phyloP scores from a whole-genome alignment of 1,140 invertebrate species.

The Procambarus virginalis region DNA sequence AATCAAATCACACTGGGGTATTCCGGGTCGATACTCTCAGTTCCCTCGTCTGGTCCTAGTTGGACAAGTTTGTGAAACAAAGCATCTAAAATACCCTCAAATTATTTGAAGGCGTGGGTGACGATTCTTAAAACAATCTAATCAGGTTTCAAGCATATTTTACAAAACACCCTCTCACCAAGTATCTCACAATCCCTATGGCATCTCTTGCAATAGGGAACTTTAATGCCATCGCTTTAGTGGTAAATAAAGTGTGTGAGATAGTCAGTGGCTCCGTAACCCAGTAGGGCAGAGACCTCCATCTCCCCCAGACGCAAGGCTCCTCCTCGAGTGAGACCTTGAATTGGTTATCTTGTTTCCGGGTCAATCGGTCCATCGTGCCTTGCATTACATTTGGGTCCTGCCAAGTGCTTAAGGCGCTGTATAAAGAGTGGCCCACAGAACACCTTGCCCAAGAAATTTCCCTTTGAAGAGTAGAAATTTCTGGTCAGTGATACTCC shows the following conservation, averaged over 20 bases:
- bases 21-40: neutral
- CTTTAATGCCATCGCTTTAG: neutral
- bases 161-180: neutral
- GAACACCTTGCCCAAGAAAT: neutral
- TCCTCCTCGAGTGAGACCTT: constrained; percentile 10
- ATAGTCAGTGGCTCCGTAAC: neutral
- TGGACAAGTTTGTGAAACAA: neutral
- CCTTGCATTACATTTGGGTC: constrained; percentile 21
- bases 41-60: neutral
- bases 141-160: neutral
- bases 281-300: constrained; percentile 20
- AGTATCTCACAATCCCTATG: neutral
- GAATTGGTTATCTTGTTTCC: neutral
- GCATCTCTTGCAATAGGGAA: constrained; percentile 23
- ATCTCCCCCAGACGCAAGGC: constrained; percentile 41
- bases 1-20: neutral
- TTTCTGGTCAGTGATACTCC: neutral
- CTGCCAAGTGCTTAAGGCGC: constrained; percentile 28
- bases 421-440: constrained; percentile 26
- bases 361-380: constrained; percentile 3
- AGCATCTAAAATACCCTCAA: neutral
- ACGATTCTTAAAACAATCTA: neutral
- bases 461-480: neutral
- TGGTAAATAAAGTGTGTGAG: neutral
- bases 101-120: neutral